These are phyloP conservation scores for Vombatus ursinus DNA, from an alignment of 2,113 vertebrate species.

Conservation along the genomic window DNA sequence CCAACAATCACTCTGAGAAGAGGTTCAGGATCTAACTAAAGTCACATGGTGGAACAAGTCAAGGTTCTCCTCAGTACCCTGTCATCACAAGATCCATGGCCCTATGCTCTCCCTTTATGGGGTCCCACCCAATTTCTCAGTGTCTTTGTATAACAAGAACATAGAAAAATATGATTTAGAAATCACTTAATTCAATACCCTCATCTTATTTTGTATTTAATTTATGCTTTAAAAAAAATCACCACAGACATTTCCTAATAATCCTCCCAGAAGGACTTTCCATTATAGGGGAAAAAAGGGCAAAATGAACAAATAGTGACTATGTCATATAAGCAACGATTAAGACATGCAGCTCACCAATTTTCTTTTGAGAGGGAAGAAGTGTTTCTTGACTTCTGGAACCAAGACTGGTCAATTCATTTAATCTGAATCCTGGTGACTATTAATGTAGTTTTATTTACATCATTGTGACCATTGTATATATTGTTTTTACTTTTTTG, in stretches of 20 bases:
- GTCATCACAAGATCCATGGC: background rate
- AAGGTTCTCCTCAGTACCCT: background rate
- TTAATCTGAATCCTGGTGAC: background rate
- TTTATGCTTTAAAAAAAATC: background rate
- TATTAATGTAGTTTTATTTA: background rate
- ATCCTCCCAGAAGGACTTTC: background rate
- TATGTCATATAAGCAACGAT: background rate
- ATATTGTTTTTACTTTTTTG: background rate
- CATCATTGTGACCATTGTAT: background rate
- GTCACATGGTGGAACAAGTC: background rate
- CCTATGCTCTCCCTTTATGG: background rate
- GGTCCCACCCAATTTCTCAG: background rate
- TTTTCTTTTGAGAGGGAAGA: background rate
- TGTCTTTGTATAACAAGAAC: background rate
- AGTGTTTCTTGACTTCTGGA: background rate
- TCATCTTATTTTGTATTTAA: background rate
- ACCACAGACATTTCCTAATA: background rate
- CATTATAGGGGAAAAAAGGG: background rate
- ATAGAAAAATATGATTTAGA: background rate
- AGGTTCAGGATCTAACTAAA: background rate
- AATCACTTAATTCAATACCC: background rate
- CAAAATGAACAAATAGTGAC: background rate
- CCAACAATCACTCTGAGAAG: conserved; percentile 43
- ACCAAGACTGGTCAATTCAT: background rate
- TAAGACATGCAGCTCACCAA: background rate